Evolutionary conservation across 92 coral and sea anemone species (phyloP), one percentile per base, ranked within the genome.

Genomic region (Phenganax stokvisi): DNA sequence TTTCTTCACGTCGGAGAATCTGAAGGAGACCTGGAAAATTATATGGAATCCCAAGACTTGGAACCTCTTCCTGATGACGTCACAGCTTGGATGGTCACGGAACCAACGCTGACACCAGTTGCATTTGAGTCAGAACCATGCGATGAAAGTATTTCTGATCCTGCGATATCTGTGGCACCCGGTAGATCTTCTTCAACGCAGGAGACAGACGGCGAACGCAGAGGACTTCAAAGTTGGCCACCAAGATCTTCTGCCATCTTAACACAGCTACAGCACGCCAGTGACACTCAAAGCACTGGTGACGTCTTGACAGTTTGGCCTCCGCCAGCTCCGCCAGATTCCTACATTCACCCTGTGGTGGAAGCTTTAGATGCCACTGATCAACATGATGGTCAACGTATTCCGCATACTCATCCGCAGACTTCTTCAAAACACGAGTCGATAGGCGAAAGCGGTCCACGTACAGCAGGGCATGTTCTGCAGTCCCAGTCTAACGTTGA

Each of bases 211-310:
- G 72, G 57, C 11, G 74, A 72, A 72, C 28, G 69, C 54, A 15
- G 86, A 84, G 20, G 97, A 90, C 86, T 92, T 74, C 91, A 92
- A 68, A 87, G 92, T 56, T 92, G 97, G 97, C 97, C 97, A 29
- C 97, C 97, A 6, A 89, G 86, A 67, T 87, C 96, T 12, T 81
- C 97, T 15, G 89, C 84, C 29, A 77, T 81, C 75, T 56, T 29
- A 68, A 59, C 56, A 51, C 87, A 28, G 17, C 13, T 59, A 69
- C 53, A 59, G 25, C 47, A 74, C 7, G 54, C 25, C 9, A 20
- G 59, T 25, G 59, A 76, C 28, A 76, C 57, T 3, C 79, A 60
- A 8, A 57, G 70, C 1, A 62, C 52, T 44, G 89, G 87, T 25
- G 78, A 78, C n/a, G 58, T 88, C 13, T 74, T 89, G 28, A 89